Conservation (phyloP, 2,113 vertebrate genomes). For the Murina feae region DNA sequence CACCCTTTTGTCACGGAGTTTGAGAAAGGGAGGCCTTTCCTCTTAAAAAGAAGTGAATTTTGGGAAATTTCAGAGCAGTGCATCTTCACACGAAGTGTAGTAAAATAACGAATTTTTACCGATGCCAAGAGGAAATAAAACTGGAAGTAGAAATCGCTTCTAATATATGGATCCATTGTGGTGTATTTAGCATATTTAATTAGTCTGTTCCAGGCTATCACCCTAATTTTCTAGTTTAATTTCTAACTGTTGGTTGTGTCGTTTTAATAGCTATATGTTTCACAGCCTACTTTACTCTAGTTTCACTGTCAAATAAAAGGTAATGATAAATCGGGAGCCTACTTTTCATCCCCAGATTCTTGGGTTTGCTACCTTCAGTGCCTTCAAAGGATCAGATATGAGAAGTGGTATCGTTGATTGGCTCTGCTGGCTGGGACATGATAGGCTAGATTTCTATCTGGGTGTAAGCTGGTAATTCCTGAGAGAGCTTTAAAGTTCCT, state of each 20-base stretch:
- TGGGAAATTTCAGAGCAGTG: neutral
- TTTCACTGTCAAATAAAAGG: neutral
- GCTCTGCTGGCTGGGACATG: neutral
- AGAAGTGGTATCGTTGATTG: neutral
- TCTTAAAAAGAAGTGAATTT: neutral
- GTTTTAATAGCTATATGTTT: neutral
- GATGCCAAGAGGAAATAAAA: slow-evolving; percentile 25
- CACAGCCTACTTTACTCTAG: neutral
- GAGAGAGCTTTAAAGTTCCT: neutral
- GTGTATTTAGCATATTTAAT: neutral
- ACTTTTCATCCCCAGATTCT: neutral
- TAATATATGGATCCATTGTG: neutral
- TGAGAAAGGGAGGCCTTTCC: neutral
- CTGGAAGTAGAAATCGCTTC: slow-evolving; percentile 13
- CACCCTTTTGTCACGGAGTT: neutral
- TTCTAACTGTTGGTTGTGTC: neutral
- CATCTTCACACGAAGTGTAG: neutral
- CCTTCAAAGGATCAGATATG: neutral
- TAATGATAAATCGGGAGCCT: neutral
- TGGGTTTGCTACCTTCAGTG: neutral
- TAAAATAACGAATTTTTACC: slow-evolving; percentile 7
- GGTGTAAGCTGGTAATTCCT: neutral
- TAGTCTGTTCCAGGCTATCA: neutral
- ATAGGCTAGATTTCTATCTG: neutral
- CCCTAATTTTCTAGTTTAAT: neutral